Conservation (phyloP, 2,113 vertebrate genomes). For the Rhinichthys klamathensis region DNA sequence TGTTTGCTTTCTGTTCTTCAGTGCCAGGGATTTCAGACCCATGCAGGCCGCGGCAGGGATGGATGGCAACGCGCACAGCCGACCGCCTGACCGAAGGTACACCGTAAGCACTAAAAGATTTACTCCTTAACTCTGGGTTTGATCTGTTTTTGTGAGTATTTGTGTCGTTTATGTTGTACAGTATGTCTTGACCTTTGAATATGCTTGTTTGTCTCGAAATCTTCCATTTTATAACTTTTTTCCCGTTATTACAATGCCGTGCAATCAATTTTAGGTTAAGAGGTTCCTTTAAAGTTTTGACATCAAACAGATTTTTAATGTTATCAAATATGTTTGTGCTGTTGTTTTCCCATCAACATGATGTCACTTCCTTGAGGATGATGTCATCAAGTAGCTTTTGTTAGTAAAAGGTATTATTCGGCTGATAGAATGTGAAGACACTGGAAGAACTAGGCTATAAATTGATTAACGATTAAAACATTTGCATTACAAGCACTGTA, state of each 20-base stretch:
- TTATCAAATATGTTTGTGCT: not conserved
- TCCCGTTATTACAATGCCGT: not conserved
- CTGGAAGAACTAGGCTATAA: not conserved
- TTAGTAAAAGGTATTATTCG: not conserved
- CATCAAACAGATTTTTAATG: not conserved
- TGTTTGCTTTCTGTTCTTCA: slow-evolving; percentile 61
- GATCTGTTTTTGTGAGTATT: not conserved
- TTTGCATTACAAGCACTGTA: not conserved
- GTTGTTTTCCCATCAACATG: not conserved
- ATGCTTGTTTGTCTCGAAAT: not conserved
- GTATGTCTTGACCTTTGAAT: not conserved
- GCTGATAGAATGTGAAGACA: not conserved
- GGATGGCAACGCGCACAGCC: slow-evolving; percentile 70
- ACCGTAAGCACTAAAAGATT: slow-evolving; percentile 7
- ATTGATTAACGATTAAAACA: not conserved
- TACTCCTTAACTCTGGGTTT: not conserved
- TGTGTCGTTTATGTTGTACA: not conserved
- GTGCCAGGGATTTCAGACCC: slow-evolving; percentile 64
- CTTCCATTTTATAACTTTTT: not conserved
- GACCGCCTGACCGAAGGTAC: slow-evolving; percentile 71
- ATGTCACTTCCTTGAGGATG: slow-evolving; percentile 16
- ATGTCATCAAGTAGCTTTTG: not conserved
- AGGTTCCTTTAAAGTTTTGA: not conserved
- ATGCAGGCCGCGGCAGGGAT: slow-evolving; percentile 66
- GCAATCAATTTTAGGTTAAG: not conserved